Conservation (phyloP, 2,113 vertebrate genomes). For the Vidua macroura region DNA sequence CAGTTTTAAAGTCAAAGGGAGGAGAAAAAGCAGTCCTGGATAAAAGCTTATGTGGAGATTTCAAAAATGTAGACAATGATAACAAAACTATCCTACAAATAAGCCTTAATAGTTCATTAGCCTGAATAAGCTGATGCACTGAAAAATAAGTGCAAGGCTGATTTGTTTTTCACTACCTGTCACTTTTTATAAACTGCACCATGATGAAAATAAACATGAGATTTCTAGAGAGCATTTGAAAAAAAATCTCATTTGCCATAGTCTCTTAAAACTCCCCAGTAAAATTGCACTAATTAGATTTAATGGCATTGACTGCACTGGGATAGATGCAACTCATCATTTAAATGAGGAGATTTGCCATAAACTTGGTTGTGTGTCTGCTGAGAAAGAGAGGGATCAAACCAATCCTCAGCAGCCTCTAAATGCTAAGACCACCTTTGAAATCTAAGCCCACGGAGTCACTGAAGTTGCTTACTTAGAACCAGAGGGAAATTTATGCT, state of each 20-base stretch:
- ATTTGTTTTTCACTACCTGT: background rate
- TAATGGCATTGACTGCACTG: fast-evolving
- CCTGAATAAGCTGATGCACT: background rate
- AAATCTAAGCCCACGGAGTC: background rate
- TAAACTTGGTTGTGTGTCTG: background rate
- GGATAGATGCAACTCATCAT: background rate
- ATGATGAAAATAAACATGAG: background rate
- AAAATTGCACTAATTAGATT: background rate
- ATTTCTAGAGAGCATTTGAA: background rate
- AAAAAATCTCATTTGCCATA: background rate
- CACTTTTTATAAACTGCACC: background rate
- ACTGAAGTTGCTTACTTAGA: background rate
- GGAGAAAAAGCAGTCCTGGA: background rate
- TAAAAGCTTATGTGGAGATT: background rate
- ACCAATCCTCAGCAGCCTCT: background rate
- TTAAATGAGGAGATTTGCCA: background rate
- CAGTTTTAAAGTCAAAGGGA: background rate
- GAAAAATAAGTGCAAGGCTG: background rate
- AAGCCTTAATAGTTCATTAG: background rate
- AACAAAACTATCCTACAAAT: background rate
- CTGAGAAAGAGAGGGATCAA: background rate
- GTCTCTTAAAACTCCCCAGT: background rate
- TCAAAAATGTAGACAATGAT: background rate
- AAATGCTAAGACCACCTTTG: background rate
- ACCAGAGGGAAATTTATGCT: background rate